A percentile compares a stretch with the other conserved stretches of the same genome.
Evolutionary conservation across 2,113 vertebrate species (phyloP).

Genomic region (Lichenostomus cassidix): DNA sequence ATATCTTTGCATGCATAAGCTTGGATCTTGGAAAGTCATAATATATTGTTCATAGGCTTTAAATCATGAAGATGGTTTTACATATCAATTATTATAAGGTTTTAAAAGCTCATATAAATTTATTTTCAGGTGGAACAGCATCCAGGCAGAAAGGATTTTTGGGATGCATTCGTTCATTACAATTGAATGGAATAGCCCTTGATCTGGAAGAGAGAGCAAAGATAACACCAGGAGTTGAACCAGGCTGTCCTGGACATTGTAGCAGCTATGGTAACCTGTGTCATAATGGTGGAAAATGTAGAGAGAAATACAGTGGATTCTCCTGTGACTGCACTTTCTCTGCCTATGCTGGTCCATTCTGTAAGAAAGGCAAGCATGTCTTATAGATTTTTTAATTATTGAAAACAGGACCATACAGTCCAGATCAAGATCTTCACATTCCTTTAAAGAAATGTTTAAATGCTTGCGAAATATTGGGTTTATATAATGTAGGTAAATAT

Average conservation of each 20-base stretch:
- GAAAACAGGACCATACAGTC: not conserved
- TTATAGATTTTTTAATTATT: not conserved
- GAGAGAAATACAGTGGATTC: constrained; percentile 85
- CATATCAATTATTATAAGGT: not conserved
- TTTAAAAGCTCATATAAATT: not conserved
- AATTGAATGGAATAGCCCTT: constrained; percentile 86
- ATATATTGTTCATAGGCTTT: not conserved
- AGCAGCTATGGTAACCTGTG: constrained; percentile 91
- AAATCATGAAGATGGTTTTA: not conserved
- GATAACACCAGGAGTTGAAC: constrained; percentile 88
- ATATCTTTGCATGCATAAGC: not conserved
- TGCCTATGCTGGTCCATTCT: constrained; percentile 86
- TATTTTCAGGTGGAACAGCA: constrained; percentile 87
- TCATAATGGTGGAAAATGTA: constrained; percentile 84
- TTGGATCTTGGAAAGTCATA: not conserved
- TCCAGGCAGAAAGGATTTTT: constrained; percentile 93
- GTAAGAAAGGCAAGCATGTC: constrained; percentile 79
- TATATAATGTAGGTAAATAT: not conserved
- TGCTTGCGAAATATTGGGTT: not conserved
- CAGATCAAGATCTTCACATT: not conserved
- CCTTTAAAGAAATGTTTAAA: not conserved
- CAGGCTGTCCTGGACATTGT: constrained; percentile 91
- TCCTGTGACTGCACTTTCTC: constrained; percentile 87
- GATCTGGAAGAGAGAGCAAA: constrained; percentile 88
- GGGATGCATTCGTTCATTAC: constrained; percentile 90